A percentile compares a stretch with the other conserved stretches of the same genome.
phyloP scores from a whole-genome alignment of 2,113 vertebrate species.

The Cepphus grylle region DNA sequence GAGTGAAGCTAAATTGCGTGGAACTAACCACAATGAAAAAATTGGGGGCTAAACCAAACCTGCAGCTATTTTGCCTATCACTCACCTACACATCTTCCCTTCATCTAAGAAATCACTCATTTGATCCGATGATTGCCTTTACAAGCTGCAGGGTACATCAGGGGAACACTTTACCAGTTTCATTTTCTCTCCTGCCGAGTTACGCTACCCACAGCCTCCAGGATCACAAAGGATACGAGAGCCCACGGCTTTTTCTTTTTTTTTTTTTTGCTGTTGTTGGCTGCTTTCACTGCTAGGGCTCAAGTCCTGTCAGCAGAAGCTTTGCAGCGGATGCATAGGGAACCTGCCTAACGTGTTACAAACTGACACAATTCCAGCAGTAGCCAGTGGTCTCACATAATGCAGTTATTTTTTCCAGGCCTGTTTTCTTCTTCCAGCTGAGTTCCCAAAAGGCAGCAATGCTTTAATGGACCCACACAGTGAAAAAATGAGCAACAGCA shows the following conservation, averaged over 20 bases:
- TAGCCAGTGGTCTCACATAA: constrained; percentile 39
- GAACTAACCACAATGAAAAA: background rate
- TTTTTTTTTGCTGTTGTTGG: background rate
- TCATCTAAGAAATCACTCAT: background rate
- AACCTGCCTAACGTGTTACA: constrained; percentile 26
- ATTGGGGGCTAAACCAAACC: background rate
- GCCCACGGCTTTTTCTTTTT: background rate
- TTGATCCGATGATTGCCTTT: background rate
- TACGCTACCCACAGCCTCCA: background rate
- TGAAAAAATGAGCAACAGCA: constrained; percentile 44
- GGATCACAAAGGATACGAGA: background rate
- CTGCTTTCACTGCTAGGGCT: background rate
- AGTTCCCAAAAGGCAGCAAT: constrained; percentile 48
- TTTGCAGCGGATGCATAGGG: background rate
- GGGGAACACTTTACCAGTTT: background rate
- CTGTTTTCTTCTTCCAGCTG: constrained; percentile 60
- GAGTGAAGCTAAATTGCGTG: background rate
- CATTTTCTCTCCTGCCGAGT: background rate
- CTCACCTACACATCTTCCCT: background rate
- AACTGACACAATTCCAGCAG: constrained; percentile 28
- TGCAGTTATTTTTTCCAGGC: constrained; percentile 46
- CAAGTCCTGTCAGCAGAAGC: constrained; percentile 33
- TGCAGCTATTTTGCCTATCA: background rate
- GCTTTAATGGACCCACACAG: constrained; percentile 41
- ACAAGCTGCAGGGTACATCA: background rate